Percentiles rank a stretch among this genome's conserved stretches.
Evolutionary conservation across 1,140 invertebrate species (phyloP).

Genomic region (Lineus longissimus): DNA sequence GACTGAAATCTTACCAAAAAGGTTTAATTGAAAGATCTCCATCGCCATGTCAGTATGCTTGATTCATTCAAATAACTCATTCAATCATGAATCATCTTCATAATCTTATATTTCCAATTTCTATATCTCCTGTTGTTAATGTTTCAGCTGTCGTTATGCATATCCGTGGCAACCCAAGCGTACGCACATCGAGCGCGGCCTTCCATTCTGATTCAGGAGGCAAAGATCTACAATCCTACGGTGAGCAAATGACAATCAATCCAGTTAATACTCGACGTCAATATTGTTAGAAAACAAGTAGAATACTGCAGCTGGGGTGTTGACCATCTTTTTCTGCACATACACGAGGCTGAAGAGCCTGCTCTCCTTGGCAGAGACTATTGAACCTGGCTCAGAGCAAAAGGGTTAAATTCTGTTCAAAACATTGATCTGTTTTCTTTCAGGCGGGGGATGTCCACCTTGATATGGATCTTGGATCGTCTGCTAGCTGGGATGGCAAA

Average conservation of each 20-base stretch:
- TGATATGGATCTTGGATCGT: neutral
- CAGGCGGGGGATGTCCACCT: constrained; percentile 47
- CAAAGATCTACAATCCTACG: constrained; percentile 71
- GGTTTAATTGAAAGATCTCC: too few species aligned
- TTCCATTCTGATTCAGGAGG: constrained; percentile 74
- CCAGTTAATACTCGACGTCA: constrained; percentile 23
- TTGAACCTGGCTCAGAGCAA: too few species aligned
- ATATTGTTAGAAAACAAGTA: constrained; percentile 21
- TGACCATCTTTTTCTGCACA: constrained; percentile 37
- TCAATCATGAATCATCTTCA: too few species aligned
- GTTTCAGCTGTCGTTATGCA: neutral
- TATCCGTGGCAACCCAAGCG: constrained; percentile 58
- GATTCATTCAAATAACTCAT: too few species aligned
- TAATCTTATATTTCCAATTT: too few species aligned
- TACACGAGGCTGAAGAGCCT: constrained; percentile 58
- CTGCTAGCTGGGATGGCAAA: neutral
- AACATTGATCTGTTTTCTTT: too few species aligned
- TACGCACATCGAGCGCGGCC: constrained; percentile 77
- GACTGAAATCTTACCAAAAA: too few species aligned
- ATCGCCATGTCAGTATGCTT: too few species aligned
- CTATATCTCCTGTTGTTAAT: too few species aligned
- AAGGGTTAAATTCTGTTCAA: too few species aligned
- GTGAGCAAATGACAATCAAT: constrained; percentile 37
- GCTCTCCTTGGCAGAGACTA: constrained; percentile 59
- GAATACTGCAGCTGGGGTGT: constrained; percentile 31